A percentile compares a stretch with the other conserved stretches of the same genome.
These are phyloP conservation scores for Mythimna ferrago DNA, from an alignment of 2,888 invertebrate species.

Conservation along the genomic window DNA sequence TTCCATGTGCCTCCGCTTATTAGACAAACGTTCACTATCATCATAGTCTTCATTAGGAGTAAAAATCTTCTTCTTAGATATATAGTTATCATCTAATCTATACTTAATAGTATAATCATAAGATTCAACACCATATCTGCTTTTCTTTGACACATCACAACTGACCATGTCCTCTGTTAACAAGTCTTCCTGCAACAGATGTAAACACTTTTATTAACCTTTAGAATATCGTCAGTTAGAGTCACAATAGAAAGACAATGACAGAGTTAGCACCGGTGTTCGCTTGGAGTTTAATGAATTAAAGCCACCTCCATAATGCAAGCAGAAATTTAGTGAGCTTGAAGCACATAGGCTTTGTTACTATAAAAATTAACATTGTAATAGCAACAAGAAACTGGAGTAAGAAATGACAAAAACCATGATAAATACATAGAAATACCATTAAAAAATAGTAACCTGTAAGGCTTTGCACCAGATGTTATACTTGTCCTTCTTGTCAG, in stretches of 20 bases:
- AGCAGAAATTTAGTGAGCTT: not conserved
- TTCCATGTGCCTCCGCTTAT: slow-evolving; percentile 91
- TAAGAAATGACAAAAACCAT: not conserved
- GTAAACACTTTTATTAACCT: not conserved
- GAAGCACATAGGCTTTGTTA: not conserved
- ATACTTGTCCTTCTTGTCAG: slow-evolving; percentile 92
- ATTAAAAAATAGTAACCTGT: slow-evolving; percentile 73
- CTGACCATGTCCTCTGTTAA: slow-evolving; percentile 94
- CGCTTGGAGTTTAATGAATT: no score
- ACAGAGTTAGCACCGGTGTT: no score
- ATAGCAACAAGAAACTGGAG: not conserved
- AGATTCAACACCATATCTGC: slow-evolving; percentile 93
- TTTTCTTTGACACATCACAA: slow-evolving; percentile 93
- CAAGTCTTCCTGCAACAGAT: slow-evolving; percentile 93
- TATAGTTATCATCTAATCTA: slow-evolving; percentile 90
- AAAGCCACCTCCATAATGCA: not conserved
- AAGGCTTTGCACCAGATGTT: slow-evolving; percentile 94
- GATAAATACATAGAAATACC: not conserved
- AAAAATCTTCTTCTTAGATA: slow-evolving; percentile 81
- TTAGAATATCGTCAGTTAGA: no score
- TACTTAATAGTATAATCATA: slow-evolving; percentile 93
- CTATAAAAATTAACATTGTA: no score
- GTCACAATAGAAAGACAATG: no score
- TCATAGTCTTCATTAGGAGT: slow-evolving; percentile 70
- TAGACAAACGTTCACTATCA: slow-evolving; percentile 74